Base-by-base conservation (phyloP, 2,797 vertebrate species). In the Helostoma temminkii region DNA sequence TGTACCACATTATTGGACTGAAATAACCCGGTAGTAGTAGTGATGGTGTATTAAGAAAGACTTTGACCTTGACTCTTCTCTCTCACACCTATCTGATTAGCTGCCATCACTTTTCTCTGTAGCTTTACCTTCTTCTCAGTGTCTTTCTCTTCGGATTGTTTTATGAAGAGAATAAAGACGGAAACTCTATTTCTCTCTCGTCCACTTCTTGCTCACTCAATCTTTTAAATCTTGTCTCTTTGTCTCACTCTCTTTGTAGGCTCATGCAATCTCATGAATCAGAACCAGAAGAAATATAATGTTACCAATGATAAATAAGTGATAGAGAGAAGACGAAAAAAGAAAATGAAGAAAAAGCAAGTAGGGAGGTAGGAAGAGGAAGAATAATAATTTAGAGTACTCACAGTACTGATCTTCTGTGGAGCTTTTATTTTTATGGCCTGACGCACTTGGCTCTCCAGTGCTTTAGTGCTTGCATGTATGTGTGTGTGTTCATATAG, bases 371-470 rank as follows among this genome's bases (percentile, higher is more conserved):
- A 48, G 73, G 52, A 32, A 70, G 61, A 47, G 64, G 69, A 59
- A 76, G 61, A 78, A 88, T 80, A 88, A 90, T 85, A 69, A 90
- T 80, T 80, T 72, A 84, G 71, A 74, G 59, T 45, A 71, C 73
- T 77, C 74, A 53, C 54, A 41, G 45, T 43, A 65, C 69, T 74
- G 77, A 64, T 75, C 78, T 87, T 81, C 65, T 52, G 76, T 74
- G 82, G 66, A 55, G 66, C 41, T 88, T 92, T 92, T 74, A 78
- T 57, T 89, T 90, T 91, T 86, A 93, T 80, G 50, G 81, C 52
- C 78, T 46, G 66, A 62, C 9, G 12, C 73, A 77, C 58, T 57
- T 2, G 71, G 66, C 69, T 76, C 81, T 80, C 61, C 22, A 34
- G 71, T 72, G 80, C 53, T 81, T 37, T 3, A 37, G 49, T 53